Percentiles rank a stretch among this genome's conserved stretches.
phyloP scores from a whole-genome alignment of 2,113 vertebrate species.

The Cyanoliseus patagonus region DNA sequence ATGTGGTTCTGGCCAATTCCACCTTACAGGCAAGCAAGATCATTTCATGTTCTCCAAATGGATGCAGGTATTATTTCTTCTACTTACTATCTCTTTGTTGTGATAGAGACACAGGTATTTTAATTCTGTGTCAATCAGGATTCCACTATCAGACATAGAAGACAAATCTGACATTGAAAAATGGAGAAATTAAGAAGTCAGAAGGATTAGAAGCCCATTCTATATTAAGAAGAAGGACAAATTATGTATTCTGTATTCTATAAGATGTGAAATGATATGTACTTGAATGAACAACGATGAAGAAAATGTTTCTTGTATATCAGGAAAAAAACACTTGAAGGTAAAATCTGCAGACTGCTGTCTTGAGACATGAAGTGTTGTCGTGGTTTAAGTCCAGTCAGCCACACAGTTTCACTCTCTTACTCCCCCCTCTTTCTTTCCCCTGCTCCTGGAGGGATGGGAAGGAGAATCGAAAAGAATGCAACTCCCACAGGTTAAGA shows the following conservation, averaged over 20 bases:
- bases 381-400: too few relatives aligned
- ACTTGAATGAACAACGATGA: background rate
- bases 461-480: too few relatives aligned
- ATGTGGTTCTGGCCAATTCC: background rate
- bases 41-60: background rate
- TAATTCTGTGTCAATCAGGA: background rate
- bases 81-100: background rate
- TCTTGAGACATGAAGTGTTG: background rate
- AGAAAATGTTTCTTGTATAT: background rate
- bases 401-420: too few relatives aligned
- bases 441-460: too few relatives aligned
- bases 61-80: rapidly evolving
- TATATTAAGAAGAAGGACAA: background rate
- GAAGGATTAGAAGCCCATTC: background rate
- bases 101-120: background rate
- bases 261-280: background rate
- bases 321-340: background rate
- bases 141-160: background rate
- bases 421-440: too few relatives aligned
- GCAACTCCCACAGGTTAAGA: too few relatives aligned
- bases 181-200: background rate
- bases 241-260: background rate
- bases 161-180: background rate
- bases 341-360: background rate
- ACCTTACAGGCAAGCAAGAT: background rate